phyloP scores from a whole-genome alignment of 1,140 invertebrate species.

The Lasioglossum albipes region DNA sequence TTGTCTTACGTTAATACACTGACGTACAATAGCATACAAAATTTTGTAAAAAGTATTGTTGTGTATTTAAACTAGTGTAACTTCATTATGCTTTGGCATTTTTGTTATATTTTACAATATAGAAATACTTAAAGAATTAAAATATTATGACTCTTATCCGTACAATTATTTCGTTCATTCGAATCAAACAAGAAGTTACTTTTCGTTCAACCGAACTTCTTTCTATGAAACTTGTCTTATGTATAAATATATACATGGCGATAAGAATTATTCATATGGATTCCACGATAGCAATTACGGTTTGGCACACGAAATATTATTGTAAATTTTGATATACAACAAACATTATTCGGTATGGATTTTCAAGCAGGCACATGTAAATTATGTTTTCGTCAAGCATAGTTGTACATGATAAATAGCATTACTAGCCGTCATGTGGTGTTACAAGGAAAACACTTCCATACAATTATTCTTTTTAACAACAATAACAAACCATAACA shows the following conservation, averaged over 20 bases:
- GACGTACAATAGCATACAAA: slow-evolving; percentile 28
- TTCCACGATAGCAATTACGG: slow-evolving; percentile 2
- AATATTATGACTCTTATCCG: slow-evolving; percentile 36
- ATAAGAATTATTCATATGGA: slow-evolving; percentile 36
- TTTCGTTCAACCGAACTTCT: slow-evolving; percentile 10
- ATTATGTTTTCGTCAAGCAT: slow-evolving; percentile 26
- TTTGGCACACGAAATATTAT: slow-evolving; percentile 47
- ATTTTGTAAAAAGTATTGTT: slow-evolving; percentile 43
- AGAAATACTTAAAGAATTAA: slow-evolving; percentile 53
- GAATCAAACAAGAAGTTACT: slow-evolving; percentile 30
- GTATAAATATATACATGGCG: slow-evolving; percentile 30
- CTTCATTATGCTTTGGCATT: slow-evolving; percentile 61
- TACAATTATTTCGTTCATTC: slow-evolving; percentile 31
- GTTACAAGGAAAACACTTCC: slow-evolving; percentile 20
- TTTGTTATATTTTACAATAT: slow-evolving; percentile 49
- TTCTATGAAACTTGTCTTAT: not conserved
- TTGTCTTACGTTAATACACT: slow-evolving; percentile 11
- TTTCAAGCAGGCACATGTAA: slow-evolving; percentile 21
- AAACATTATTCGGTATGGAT: slow-evolving; percentile 18
- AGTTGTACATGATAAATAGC: slow-evolving; percentile 9
- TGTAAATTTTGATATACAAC: slow-evolving; percentile 44
- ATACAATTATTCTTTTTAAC: slow-evolving; percentile 35
- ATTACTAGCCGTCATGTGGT: not conserved
- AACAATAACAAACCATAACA: slow-evolving; percentile 50
- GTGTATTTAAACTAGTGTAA: slow-evolving; percentile 53